These are phyloP conservation scores for Columba livia DNA, from an alignment of 2,113 vertebrate genomes.

Conservation along the genomic window DNA sequence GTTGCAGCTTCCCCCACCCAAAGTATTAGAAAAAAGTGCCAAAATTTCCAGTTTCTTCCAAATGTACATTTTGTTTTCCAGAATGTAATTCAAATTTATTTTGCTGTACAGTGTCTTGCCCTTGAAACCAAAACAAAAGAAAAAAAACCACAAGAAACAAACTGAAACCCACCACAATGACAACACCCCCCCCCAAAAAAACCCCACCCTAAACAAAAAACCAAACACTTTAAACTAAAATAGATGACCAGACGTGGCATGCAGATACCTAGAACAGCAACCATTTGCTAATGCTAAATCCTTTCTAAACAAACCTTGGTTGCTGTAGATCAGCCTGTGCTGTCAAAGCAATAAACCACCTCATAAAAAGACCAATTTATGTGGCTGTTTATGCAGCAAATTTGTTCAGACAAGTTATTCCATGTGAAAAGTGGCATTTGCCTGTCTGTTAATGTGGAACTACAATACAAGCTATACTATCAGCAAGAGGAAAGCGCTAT, in stretches of 20 bases:
- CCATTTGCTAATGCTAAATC: neutral
- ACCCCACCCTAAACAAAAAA: neutral
- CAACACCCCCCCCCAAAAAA: neutral
- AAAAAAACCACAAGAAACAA: neutral
- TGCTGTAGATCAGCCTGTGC: neutral
- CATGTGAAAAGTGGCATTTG: neutral
- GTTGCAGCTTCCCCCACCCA: neutral
- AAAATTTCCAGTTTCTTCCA: neutral
- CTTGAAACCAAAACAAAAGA: neutral
- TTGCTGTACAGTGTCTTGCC: neutral
- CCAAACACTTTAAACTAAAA: neutral
- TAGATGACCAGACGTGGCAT: neutral
- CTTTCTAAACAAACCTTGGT: slow-evolving; percentile 15
- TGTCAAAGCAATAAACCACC: neutral
- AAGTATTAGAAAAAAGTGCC: neutral
- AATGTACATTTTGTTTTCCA: neutral
- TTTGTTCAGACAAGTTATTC: slow-evolving; percentile 13
- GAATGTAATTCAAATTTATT: neutral
- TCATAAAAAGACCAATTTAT: neutral
- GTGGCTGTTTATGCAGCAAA: neutral
- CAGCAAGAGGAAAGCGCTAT: neutral
- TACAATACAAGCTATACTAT: neutral
- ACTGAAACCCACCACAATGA: neutral
- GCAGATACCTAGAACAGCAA: neutral
- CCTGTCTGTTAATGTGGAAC: neutral